Evolutionary conservation across 2,888 invertebrate genomes (phyloP), one percentile per base, ranked within the genome.

Genomic region (Acanthococcus lagerstroemiae): DNA sequence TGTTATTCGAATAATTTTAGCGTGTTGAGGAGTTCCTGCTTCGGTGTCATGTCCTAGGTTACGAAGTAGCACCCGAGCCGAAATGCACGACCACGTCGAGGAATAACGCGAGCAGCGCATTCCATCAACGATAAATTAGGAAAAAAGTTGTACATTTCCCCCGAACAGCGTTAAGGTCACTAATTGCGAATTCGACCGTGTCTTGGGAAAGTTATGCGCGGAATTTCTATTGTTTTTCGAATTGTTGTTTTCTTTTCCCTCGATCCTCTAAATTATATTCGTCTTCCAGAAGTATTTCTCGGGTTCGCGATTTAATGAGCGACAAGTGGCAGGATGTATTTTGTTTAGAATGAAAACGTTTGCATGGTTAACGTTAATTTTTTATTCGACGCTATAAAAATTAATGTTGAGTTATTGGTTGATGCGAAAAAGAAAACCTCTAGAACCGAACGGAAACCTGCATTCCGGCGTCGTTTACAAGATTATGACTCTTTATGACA

Each of bases 181-280:
- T 61, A 61, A 61, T 61, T 61, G 61, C 61, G 37, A 61, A 61
- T 61, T 61, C 61, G 61, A 61, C 50, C 52, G 30, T 61, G 44
- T 52, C 52, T 37, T 61, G 61, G 27, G 61, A 61, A 61, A 22
- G 52, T 50, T 61, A 61, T 61, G 61, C 37, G 19, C 26, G 44
- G 61, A 61, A 61, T 61, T 50, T 61, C 61, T 61, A 61, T 61
- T 61, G 61, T 61, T 61, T 61, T 61, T 61, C 22, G 50, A 50
- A 37, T 12, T 15, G 9, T 19, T 48, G 26, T 60, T 22, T 52
- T 19, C 52, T 37, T 61, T 61, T 37, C 30, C 37, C 44, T 37
- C 27, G 37, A 26, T 26, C 27, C 50, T 30, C 48, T 15, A 50
- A 50, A 30, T 61, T 61, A 37, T 37, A 50, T 48, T 60, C 50